phyloP scores from a whole-genome alignment of 2,113 vertebrate genomes.

The Aegypius monachus region DNA sequence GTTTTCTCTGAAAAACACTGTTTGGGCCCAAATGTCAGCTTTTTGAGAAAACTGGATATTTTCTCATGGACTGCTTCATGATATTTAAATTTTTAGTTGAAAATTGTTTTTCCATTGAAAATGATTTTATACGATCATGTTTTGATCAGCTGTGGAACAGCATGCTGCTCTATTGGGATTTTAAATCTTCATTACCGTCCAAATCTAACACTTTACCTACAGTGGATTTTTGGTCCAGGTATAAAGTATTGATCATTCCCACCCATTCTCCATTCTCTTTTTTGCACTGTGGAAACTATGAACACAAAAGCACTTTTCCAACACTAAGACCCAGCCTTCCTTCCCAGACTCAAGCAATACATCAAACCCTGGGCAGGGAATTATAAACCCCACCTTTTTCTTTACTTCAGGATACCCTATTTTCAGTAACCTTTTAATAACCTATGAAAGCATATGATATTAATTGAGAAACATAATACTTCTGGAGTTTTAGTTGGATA shows the following conservation, averaged over 20 bases:
- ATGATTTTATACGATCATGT: background rate
- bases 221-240: background rate
- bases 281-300: background rate
- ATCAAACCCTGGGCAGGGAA: background rate
- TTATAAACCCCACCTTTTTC: background rate
- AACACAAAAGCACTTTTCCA: background rate
- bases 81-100: background rate
- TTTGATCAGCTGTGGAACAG: background rate
- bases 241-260: background rate
- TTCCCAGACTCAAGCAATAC: background rate
- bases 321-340: background rate
- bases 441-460: fast-evolving
- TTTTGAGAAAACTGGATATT: background rate
- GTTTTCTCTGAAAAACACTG: background rate
- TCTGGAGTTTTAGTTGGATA: background rate
- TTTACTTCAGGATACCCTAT: background rate
- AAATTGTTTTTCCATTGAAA: background rate
- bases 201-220: background rate
- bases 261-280: background rate
- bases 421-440: background rate
- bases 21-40: background rate
- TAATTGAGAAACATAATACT: background rate
- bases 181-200: background rate
- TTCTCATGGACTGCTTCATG: background rate
- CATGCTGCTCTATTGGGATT: background rate